Conservation (phyloP, 2,888 invertebrate species). For the Ichneumoninae sp. region DNA sequence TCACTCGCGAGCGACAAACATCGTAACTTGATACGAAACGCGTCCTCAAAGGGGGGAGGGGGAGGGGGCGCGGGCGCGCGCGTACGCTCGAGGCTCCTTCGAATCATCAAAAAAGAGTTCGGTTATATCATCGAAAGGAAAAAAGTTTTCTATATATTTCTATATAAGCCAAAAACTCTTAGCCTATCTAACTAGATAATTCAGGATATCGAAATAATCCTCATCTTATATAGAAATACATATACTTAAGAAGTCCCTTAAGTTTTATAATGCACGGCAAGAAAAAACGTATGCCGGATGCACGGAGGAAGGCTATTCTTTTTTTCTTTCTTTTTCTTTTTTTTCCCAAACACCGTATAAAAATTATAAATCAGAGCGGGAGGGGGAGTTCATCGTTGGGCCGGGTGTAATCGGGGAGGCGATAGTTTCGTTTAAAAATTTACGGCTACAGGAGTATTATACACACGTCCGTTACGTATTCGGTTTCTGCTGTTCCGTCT, state of each 20-base stretch:
- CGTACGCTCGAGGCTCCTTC: conserved; percentile 25
- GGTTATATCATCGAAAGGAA: conserved; percentile 73
- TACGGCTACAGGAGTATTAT: conserved; percentile 78
- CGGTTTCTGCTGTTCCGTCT: conserved; percentile 69
- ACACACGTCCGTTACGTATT: conserved; percentile 74
- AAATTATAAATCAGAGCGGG: conserved; percentile 80
- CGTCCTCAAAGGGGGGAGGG: background rate
- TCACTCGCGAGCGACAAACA: conserved; percentile 28
- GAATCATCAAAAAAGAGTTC: conserved; percentile 63
- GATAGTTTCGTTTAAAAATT: conserved; percentile 72
- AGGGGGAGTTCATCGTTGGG: conserved; percentile 31
- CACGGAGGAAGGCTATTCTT: conserved; percentile 72
- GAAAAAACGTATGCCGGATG: conserved; percentile 64
- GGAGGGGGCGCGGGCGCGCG: background rate
- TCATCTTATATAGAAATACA: conserved; percentile 73
- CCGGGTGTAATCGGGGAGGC: background rate
- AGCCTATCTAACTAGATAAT: conserved; percentile 74
- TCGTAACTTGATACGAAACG: conserved; percentile 6
- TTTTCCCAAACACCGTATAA: conserved; percentile 76
- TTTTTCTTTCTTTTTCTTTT: conserved; percentile 32
- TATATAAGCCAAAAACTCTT: conserved; percentile 77
- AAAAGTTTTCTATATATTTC: conserved; percentile 71
- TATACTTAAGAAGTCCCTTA: conserved; percentile 71
- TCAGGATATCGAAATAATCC: conserved; percentile 71
- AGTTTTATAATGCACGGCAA: conserved; percentile 71